Evolutionary conservation across 2,888 invertebrate species (phyloP).

Genomic region (Diogma glabrata): DNA sequence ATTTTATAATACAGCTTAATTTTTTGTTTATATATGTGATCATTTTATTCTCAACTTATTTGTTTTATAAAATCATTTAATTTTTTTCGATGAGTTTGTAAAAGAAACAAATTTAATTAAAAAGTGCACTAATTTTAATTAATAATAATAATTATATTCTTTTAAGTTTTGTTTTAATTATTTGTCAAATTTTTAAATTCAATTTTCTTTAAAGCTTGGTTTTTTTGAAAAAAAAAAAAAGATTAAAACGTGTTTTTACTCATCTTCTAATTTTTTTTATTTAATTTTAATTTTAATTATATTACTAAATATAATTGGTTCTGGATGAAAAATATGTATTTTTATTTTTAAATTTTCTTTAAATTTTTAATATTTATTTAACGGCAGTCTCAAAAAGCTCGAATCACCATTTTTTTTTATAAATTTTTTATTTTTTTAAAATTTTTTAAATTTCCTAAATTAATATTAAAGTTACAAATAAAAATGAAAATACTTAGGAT

Average conservation of each 20-base stretch:
- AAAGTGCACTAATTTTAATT: too few relatives aligned
- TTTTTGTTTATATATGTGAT: constrained; percentile 14
- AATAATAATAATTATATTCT: too few relatives aligned
- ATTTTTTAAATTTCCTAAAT: constrained; percentile 11
- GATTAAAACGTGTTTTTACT: constrained; percentile 19
- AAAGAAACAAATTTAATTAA: too few relatives aligned
- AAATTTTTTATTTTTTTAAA: constrained; percentile 24
- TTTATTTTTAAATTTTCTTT: constrained; percentile 9
- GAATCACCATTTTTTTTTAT: constrained; percentile 26
- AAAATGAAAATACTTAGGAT: neutral
- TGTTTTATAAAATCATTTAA: too few relatives aligned
- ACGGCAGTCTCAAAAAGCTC: constrained; percentile 41
- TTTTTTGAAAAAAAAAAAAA: too few relatives aligned
- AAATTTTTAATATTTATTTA: constrained; percentile 20
- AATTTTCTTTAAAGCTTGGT: too few relatives aligned
- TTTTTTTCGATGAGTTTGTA: too few relatives aligned
- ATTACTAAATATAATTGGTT: constrained; percentile 1
- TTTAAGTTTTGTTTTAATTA: too few relatives aligned
- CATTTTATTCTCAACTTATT: constrained; percentile 17
- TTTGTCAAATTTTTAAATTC: too few relatives aligned
- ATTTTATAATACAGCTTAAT: neutral
- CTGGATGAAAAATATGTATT: neutral
- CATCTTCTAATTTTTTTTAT: constrained; percentile 10
- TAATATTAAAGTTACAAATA: constrained; percentile 11
- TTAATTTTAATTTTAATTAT: constrained; percentile 15